Conservation (phyloP, 2,113 vertebrate species). For the Mugil cephalus region DNA sequence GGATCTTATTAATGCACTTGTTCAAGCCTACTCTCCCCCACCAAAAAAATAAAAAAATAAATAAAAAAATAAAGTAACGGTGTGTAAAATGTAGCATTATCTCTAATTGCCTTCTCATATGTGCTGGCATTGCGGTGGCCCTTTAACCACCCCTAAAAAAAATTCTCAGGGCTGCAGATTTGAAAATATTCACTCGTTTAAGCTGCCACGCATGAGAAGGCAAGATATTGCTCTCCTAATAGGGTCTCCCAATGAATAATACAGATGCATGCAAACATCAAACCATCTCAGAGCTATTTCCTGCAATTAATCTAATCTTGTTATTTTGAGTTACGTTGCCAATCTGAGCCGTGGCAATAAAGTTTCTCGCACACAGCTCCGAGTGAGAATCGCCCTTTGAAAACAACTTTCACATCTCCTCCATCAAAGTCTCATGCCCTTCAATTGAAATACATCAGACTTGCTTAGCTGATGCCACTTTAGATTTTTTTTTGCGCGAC, state of each 20-base stretch:
- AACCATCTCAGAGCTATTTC: slow-evolving; percentile 79
- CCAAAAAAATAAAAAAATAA: slow-evolving; percentile 56
- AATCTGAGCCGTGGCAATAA: slow-evolving; percentile 61
- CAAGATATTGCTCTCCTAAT: slow-evolving; percentile 75
- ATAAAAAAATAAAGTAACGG: slow-evolving; percentile 64
- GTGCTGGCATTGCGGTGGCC: slow-evolving; percentile 56
- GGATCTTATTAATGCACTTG: slow-evolving; percentile 79
- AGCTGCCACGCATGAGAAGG: slow-evolving; percentile 77
- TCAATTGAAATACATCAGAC: slow-evolving; percentile 59
- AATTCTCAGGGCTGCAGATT: slow-evolving; percentile 60
- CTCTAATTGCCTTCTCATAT: slow-evolving; percentile 77
- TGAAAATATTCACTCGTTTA: slow-evolving; percentile 78
- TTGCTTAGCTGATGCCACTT: slow-evolving; percentile 74
- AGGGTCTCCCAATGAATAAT: slow-evolving; percentile 67
- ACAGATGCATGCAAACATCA: slow-evolving; percentile 76
- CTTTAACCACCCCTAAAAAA: slow-evolving; percentile 60
- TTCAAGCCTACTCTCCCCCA: slow-evolving; percentile 68
- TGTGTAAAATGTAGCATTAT: slow-evolving; percentile 78
- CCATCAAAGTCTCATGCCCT: slow-evolving; percentile 57
- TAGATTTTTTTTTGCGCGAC: slow-evolving; percentile 64
- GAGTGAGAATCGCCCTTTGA: slow-evolving; percentile 54
- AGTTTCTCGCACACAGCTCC: slow-evolving; percentile 65
- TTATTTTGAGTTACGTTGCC: slow-evolving; percentile 76
- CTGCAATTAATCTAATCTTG: slow-evolving; percentile 83
- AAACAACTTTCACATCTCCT: slow-evolving; percentile 57